Evolutionary conservation across 2,797 vertebrate genomes (phyloP), one percentile per base, ranked within the genome.

Genomic region (Limnodromus scolopaceus): DNA sequence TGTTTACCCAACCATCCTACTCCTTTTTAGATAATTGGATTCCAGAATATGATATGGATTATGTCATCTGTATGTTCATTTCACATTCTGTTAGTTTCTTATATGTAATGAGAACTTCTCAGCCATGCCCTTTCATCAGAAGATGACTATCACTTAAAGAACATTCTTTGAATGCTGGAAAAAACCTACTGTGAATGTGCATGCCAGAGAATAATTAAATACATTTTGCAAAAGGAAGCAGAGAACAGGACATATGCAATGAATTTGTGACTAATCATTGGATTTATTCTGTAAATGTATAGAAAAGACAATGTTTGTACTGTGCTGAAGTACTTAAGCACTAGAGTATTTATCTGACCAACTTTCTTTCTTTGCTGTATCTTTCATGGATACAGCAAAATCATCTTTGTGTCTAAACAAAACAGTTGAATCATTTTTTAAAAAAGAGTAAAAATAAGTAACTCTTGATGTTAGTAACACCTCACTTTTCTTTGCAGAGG

Each of bases 51-150:
- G 55, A 64, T 85, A 70, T 7, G 34, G 77, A 93, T 84, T 92
- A 91, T 95, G 82, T 97, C 57, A 84, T 74, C 55, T 95, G 43
- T 79, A 79, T 92, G 68, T 89, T 96, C 86, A 65, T 89, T 97
- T 97, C 88, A 87, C 41, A 76, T 91, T 94, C 77, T 92, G 38
- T 91, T 94, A 89, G 46, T 92, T 95, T 92, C 43, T 85, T 91
- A 89, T 85, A 55, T 65, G 78, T 91, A 85, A 91, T 76, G 46
- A 93, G 72, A 94, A 87, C 17, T 85, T 72, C 41, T 87, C 90
- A 91, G 82, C 68, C 93, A 84, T 93, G 94, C 89, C 81, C 65
- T 96, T 92, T 94, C 75, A 89, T 96, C 71, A 93, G 81, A 83
- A 84, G 75, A 84, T 24, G 30, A 80, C 66, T 94, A 91, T 95